Conservation (phyloP, 2,888 invertebrate genomes). For the Nomada lathburiana region DNA sequence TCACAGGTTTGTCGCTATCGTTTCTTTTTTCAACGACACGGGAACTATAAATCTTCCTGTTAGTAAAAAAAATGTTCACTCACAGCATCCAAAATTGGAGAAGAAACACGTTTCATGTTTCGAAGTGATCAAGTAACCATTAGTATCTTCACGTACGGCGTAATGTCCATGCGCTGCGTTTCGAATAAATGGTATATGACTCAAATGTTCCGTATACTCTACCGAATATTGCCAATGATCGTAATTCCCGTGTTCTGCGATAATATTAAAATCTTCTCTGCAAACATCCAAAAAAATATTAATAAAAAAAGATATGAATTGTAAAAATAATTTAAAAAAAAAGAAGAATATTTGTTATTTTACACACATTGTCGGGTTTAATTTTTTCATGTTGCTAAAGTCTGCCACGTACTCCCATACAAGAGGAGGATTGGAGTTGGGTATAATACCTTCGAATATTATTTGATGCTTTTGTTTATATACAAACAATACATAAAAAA, state of each 20-base stretch:
- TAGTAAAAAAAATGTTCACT: conserved; percentile 78
- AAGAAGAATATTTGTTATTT: conserved; percentile 18
- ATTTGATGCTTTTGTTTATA: conserved; percentile 77
- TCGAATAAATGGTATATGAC: conserved; percentile 87
- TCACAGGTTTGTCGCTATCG: no score
- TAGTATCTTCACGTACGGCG: conserved; percentile 85
- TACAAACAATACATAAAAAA: conserved; percentile 74
- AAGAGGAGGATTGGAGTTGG: conserved; percentile 86
- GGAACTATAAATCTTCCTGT: background rate
- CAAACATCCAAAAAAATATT: conserved; percentile 8
- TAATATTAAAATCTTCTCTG: conserved; percentile 87
- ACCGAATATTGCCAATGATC: conserved; percentile 90
- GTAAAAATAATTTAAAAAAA: background rate
- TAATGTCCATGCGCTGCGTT: conserved; percentile 87
- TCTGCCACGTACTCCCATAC: conserved; percentile 92
- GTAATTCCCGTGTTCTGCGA: conserved; percentile 88
- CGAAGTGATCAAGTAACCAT: conserved; percentile 87
- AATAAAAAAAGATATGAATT: background rate
- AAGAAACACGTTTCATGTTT: conserved; percentile 88
- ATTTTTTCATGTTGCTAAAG: conserved; percentile 89
- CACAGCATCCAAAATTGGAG: conserved; percentile 86
- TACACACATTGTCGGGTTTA: conserved; percentile 91
- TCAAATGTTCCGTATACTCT: conserved; percentile 88
- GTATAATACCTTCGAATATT: conserved; percentile 84
- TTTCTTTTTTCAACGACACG: background rate